A percentile compares a stretch with the other conserved stretches of the same genome.
Conservation (phyloP, 2,888 invertebrate species). For the Meta bourneti region DNA sequence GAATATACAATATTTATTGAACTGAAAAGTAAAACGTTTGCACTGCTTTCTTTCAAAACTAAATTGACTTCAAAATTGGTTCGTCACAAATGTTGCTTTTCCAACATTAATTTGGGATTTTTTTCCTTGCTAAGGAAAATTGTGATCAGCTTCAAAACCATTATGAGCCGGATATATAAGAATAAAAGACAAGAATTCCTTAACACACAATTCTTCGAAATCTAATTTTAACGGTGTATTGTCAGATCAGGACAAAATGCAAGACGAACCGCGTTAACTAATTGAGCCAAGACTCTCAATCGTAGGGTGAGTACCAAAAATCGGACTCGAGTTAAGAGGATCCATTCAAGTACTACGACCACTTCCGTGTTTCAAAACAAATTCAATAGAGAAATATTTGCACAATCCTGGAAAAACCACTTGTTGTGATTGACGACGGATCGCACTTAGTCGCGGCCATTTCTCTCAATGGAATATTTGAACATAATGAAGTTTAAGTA, state of each 20-base stretch:
- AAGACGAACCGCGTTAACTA: not conserved
- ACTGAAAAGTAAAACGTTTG: no score
- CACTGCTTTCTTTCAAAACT: no score
- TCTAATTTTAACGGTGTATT: not conserved
- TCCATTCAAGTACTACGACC: not conserved
- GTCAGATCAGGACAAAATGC: not conserved
- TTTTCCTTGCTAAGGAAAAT: no score
- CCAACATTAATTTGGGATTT: no score
- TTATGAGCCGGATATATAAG: no score
- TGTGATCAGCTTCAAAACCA: no score
- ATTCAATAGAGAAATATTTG: slow-evolving; percentile 16
- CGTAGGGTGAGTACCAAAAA: not conserved
- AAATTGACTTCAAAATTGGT: no score
- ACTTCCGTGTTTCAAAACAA: slow-evolving; percentile 47
- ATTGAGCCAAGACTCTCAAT: not conserved
- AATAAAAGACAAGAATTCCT: no score
- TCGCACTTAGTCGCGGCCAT: slow-evolving; percentile 27
- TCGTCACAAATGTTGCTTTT: no score
- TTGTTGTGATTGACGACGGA: slow-evolving; percentile 30
- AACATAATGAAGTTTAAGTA: slow-evolving; percentile 48
- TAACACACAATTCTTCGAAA: not conserved
- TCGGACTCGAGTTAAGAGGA: not conserved
- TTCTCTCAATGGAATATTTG: slow-evolving; percentile 25
- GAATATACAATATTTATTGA: no score
- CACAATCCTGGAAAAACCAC: slow-evolving; percentile 16